Evolutionary conservation across 1,140 invertebrate species (phyloP), one percentile per base, ranked within the genome.

Genomic region (Meloidogyne chitwoodi): DNA sequence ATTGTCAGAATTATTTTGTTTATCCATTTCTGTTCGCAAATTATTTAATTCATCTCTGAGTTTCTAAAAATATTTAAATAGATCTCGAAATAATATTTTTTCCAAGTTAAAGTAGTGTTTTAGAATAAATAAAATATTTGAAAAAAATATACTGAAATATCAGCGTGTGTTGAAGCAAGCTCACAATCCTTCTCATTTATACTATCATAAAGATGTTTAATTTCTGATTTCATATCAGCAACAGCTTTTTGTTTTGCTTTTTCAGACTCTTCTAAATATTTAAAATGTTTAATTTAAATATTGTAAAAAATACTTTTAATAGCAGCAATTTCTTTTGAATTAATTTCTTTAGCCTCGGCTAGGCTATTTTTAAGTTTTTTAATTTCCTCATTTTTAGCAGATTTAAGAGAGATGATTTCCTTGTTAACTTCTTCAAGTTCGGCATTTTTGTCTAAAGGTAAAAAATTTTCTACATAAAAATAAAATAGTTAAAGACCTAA

Each of bases 131-230:
- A n/a, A n/a, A n/a, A n/a, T n/a, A n/a, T 12, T 41, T 16, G 2
- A 69, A 26, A 48, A 27, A 44, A 14, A 26, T 0, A 70, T 38
- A 29, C n/a, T n/a, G 71, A 73, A 73, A 73, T 73, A 48, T 63
- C 29, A 61, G 71, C 71, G 22, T 73, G 71, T 14, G 71, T 73
- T 2, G 71, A 29, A 64, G 71, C 71, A 22, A 73, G 61, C 22
- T 73, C 71, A 64, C 71, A 73, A 31, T 73, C 71, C 71, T 73
- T 73, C 26, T 73, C 71, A 64, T 73, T 73, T 24, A 73, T 73
- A 34, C 64, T 64, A 34, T 73, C 56, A 29, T 73, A 73, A 6
- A 73, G 16, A 19, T 73, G 71, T 31, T 64, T 61, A 63, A 73
- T 73, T 31, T 73, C 71, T 24, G 71, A 73, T 26, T 73, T 61